phyloP scores from a whole-genome alignment of 2,888 invertebrate genomes.

The Plebejus argus region DNA sequence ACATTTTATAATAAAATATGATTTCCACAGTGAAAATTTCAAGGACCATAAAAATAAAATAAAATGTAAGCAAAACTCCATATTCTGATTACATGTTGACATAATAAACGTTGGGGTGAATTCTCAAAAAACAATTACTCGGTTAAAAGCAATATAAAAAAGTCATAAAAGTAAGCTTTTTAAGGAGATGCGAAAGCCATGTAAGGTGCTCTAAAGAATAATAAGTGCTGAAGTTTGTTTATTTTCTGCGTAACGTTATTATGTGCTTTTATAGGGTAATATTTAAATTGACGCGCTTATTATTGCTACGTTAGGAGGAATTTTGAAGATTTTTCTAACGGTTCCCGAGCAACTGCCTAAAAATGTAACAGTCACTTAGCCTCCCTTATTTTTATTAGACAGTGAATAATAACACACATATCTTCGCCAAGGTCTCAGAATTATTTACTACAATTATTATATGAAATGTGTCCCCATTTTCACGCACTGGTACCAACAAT shows the following conservation, averaged over 20 bases:
- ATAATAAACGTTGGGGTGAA: constrained; percentile 17
- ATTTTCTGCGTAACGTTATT: constrained; percentile 35
- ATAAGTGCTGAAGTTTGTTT: constrained; percentile 43
- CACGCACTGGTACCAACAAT: too few relatives aligned
- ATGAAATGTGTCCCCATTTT: too few relatives aligned
- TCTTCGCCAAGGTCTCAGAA: too few relatives aligned
- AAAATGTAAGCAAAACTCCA: background rate
- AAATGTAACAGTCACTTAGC: too few relatives aligned
- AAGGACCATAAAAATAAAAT: background rate
- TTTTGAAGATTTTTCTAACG: background rate
- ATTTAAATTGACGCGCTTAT: background rate
- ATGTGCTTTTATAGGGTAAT: constrained; percentile 23
- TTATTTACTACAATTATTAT: too few relatives aligned
- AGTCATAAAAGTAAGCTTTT: constrained; percentile 39
- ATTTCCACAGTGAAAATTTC: background rate
- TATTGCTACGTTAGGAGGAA: background rate
- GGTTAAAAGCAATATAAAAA: constrained; percentile 34
- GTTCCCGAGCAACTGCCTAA: background rate
- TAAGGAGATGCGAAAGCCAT: constrained; percentile 52
- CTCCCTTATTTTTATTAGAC: too few relatives aligned
- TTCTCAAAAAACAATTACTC: constrained; percentile 27
- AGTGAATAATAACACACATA: too few relatives aligned
- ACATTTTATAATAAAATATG: background rate
- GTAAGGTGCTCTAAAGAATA: constrained; percentile 46
- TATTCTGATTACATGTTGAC: background rate